These are phyloP conservation scores for Tipula vernalis DNA, from an alignment of 2,888 invertebrate genomes.

Conservation along the genomic window DNA sequence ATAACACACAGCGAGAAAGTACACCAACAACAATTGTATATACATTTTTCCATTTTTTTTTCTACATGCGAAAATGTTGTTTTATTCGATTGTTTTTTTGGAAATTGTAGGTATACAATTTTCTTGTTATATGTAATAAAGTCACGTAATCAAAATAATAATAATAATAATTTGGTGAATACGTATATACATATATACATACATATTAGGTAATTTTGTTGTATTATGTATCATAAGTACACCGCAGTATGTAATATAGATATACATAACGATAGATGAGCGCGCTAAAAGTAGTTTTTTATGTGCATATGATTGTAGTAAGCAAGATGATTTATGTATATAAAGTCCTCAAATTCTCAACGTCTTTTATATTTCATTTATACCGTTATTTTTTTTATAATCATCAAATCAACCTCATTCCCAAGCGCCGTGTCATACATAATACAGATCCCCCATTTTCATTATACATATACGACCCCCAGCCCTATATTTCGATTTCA, in stretches of 20 bases:
- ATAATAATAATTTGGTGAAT: not conserved
- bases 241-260: too few relatives aligned
- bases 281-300: not conserved
- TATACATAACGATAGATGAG: not conserved
- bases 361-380: not conserved
- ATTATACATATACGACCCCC: not conserved
- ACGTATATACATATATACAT: not conserved
- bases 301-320: too few relatives aligned
- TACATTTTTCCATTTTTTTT: not conserved
- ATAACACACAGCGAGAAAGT: not conserved
- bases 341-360: not conserved
- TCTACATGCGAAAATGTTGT: not conserved
- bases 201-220: too few relatives aligned
- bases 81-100: not conserved
- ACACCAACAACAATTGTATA: not conserved
- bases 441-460: not conserved
- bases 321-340: not conserved
- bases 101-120: not conserved
- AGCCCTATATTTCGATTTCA: slow-evolving; percentile 8
- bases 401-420: not conserved
- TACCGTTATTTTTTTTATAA: not conserved
- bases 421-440: not conserved
- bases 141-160: not conserved
- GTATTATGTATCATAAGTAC: not conserved
- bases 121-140: not conserved